These are phyloP conservation scores for Oxytorus armatus DNA, from an alignment of 2,888 invertebrate species.

Conservation along the genomic window DNA sequence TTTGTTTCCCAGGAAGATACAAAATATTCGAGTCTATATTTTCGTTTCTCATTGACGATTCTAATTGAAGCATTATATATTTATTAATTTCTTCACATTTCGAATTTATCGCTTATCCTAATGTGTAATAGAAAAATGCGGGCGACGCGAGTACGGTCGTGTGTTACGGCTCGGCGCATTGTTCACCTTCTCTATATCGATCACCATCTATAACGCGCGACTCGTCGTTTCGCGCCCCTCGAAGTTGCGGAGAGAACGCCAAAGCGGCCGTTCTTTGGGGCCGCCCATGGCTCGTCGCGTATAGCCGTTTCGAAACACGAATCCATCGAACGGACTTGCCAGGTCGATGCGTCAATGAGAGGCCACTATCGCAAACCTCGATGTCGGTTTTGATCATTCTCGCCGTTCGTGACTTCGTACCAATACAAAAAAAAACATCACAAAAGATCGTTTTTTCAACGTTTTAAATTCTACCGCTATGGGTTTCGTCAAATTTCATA, in stretches of 20 bases:
- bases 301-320: conserved; percentile 19
- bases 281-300: conserved; percentile 19
- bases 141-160: too few species aligned
- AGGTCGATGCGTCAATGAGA: conserved; percentile 61
- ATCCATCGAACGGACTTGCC: conserved; percentile 40
- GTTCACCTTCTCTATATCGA: conserved; percentile 68
- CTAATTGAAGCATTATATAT: too few species aligned
- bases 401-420: conserved; percentile 34
- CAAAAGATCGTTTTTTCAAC: background rate
- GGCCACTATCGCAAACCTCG: conserved; percentile 23
- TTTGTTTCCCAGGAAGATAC: too few species aligned
- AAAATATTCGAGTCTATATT: too few species aligned
- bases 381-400: conserved; percentile 32
- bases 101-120: background rate
- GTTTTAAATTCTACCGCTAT: too few species aligned
- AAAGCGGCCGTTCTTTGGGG: conserved; percentile 19
- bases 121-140: too few species aligned
- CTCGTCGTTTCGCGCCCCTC: conserved; percentile 43
- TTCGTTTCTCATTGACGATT: too few species aligned
- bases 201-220: conserved; percentile 39
- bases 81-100: background rate
- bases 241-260: conserved; percentile 21
- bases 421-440: background rate
- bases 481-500: background rate
- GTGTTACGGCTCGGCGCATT: conserved; percentile 38